phyloP scores from a whole-genome alignment of 2,113 vertebrate species.

The Sminthopsis crassicaudata region DNA sequence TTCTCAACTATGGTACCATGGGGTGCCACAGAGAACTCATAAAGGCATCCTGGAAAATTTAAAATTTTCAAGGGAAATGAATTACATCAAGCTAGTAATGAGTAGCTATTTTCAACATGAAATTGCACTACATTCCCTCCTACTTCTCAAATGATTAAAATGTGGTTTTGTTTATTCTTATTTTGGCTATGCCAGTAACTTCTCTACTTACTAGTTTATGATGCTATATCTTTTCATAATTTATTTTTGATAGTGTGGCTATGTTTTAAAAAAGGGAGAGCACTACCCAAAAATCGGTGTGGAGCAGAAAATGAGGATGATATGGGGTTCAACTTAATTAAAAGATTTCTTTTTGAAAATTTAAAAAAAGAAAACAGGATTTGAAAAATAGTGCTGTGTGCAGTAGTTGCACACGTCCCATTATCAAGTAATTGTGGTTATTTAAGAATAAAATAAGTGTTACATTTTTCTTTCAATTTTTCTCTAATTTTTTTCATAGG shows the following conservation, averaged over 20 bases:
- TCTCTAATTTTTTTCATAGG: not conserved
- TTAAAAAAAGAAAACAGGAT: no score
- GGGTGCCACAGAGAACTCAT: not conserved
- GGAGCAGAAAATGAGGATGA: not conserved
- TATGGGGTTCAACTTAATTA: not conserved
- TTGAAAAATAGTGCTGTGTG: not conserved
- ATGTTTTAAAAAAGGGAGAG: not conserved
- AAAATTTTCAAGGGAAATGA: not conserved
- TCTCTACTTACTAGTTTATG: not conserved
- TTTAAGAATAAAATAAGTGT: not conserved
- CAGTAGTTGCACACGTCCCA: not conserved
- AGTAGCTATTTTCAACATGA: no score
- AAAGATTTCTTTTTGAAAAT: no score
- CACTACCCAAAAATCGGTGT: not conserved
- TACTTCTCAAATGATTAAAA: not conserved
- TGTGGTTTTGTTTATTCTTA: not conserved
- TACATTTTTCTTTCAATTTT: not conserved
- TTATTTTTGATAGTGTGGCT: not conserved
- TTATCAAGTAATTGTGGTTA: not conserved
- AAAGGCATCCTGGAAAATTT: not conserved
- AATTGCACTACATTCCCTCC: not conserved
- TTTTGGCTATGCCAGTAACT: not conserved
- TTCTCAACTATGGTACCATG: not conserved
- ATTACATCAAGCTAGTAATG: no score
- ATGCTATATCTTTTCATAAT: not conserved